Evolutionary conservation across 2,113 vertebrate genomes (phyloP).

Genomic region (Silurus glanis): DNA sequence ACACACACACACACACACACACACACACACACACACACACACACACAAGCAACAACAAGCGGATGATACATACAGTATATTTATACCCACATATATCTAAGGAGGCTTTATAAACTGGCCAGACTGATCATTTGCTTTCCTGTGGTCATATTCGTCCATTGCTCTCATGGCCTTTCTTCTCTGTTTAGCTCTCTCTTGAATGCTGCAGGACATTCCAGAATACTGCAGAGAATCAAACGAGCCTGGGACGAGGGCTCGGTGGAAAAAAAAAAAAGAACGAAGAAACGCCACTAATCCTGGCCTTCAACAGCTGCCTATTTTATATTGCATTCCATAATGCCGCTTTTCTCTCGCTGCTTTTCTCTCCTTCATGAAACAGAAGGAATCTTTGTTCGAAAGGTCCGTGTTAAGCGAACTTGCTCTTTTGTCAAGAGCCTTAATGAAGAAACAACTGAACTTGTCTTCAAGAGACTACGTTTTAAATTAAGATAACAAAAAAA

Average conservation of each 20-base stretch:
- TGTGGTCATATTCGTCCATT: slow-evolving; percentile 12
- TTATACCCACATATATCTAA: slow-evolving; percentile 40
- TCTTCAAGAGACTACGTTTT: neutral
- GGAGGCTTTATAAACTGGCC: slow-evolving; percentile 37
- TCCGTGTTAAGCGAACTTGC: neutral
- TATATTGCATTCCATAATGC: slow-evolving; percentile 37
- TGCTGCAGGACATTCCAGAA: slow-evolving; percentile 34
- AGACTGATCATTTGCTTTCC: slow-evolving; percentile 32
- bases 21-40: too few species aligned
- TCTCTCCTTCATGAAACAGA: slow-evolving; percentile 20
- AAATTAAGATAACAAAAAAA: neutral
- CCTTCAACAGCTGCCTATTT: slow-evolving; percentile 69
- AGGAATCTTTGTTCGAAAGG: slow-evolving; percentile 20
- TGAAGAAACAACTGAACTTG: neutral
- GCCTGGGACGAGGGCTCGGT: slow-evolving; percentile 75
- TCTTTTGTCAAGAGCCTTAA: neutral
- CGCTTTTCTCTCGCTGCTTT: slow-evolving; percentile 21
- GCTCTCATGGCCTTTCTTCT: slow-evolving; percentile 39
- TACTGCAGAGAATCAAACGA: slow-evolving; percentile 66
- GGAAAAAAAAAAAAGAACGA: slow-evolving; percentile 47
- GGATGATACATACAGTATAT: slow-evolving; percentile 38
- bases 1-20: too few species aligned
- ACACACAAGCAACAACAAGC: slow-evolving; percentile 16
- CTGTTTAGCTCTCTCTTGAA: slow-evolving; percentile 69
- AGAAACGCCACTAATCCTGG: slow-evolving; percentile 69